Evolutionary conservation across 2,113 vertebrate species (phyloP), one percentile per base, ranked within the genome.

Genomic region (Sula dactylatra): DNA sequence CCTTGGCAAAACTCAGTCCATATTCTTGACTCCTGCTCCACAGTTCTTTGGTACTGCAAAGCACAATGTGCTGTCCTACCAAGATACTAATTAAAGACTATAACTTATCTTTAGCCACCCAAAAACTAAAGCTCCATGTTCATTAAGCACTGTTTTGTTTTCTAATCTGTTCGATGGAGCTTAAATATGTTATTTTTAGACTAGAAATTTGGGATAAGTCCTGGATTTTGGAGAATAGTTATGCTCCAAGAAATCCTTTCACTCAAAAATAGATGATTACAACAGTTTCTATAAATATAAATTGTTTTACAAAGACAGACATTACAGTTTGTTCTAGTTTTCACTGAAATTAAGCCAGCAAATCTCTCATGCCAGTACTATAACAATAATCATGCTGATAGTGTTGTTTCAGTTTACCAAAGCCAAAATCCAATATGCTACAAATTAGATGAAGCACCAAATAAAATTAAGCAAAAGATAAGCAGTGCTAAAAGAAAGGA

Each of bases 271-370:
- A 95, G 67, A 90, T 72, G n/a, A 92, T 96, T 96, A 94, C 77
- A 90, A 77, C 92, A 91, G 80, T 74, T 97, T 96, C 95, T 97
- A 95, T 95, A 97, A 96, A 97, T 97, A 97, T 22, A 91, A 87
- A 87, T 88, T 84, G 80, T 84, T 97, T 94, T 93, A 90, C 64
- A 95, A 90, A 89, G 77, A 59, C 88, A 96, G 86, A 93, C 95
- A 93, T 97, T 94, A 93, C 82, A 93, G 80, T 92, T 95, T 84
- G 88, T 85, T 96, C 96, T 92, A 96, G 66, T 92, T 97, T 97
- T 96, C 91, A 94, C 81, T 94, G 94, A 97, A 96, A 96, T 89
- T 83, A 90, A 95, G 97, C 96, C 96, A 97, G 76, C 59, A 81
- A 71, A 86, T 93, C 64, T 90, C 73, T 96, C 62, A 71, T 94